Conservation (phyloP, 2,113 vertebrate genomes). For the Peromyscus californicus region DNA sequence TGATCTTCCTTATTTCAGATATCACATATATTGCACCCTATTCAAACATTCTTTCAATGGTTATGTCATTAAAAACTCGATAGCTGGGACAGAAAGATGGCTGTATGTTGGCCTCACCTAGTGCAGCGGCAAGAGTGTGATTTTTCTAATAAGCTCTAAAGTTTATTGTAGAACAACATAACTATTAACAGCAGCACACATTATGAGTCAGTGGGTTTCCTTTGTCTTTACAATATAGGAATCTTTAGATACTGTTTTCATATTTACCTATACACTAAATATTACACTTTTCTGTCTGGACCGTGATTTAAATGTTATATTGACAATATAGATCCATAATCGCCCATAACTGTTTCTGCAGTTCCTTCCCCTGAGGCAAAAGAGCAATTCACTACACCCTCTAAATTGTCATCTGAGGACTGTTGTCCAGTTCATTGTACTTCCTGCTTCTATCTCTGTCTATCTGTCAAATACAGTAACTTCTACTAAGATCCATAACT, state of each 20-base stretch:
- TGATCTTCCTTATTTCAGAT: constrained; percentile 49
- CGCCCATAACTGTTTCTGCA: neutral
- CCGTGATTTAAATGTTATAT: neutral
- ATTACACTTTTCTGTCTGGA: constrained; percentile 15
- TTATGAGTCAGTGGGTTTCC: neutral
- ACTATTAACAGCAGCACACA: constrained; percentile 38
- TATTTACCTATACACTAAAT: constrained; percentile 32
- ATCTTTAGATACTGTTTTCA: neutral
- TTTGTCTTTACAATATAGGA: neutral
- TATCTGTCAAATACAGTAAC: neutral
- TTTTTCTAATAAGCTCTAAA: neutral
- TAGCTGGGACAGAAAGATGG: neutral
- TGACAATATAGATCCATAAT: neutral
- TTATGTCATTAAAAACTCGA: constrained; percentile 2
- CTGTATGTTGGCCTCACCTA: neutral
- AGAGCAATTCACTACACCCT: neutral
- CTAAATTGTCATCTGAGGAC: neutral
- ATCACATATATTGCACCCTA: neutral
- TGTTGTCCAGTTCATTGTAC: neutral
- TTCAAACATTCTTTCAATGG: neutral
- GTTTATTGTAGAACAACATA: neutral
- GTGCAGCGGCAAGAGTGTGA: neutral
- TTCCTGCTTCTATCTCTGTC: neutral
- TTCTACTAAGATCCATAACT: constrained; percentile 11
- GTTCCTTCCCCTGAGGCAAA: neutral